These are phyloP conservation scores for Squalus acanthias DNA, from an alignment of 2,797 vertebrate species.

Conservation along the genomic window DNA sequence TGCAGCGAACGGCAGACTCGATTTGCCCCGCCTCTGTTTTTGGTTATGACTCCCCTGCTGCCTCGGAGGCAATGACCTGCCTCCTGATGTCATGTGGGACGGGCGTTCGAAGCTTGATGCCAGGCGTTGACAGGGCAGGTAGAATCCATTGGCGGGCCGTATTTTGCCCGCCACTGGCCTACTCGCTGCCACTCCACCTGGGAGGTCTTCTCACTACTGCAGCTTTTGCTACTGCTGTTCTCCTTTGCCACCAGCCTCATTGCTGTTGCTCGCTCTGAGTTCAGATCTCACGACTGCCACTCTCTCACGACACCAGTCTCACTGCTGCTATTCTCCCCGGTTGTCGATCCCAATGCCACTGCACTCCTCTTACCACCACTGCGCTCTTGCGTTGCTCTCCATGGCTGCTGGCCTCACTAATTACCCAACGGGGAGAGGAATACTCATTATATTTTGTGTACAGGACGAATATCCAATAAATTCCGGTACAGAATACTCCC, in stretches of 20 bases:
- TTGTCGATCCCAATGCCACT: not conserved
- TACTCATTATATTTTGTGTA: not conserved
- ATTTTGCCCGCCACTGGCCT: not conserved
- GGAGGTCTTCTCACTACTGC: not conserved
- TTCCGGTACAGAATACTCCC: not conserved
- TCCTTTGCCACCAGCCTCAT: not conserved
- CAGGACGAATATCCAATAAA: not conserved
- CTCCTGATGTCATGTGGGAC: too few species aligned
- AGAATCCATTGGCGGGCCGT: too few species aligned
- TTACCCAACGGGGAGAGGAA: not conserved
- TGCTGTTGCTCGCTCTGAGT: not conserved
- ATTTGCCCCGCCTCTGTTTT: too few species aligned
- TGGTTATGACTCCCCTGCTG: too few species aligned
- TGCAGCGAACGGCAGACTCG: too few species aligned
- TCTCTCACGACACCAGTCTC: not conserved
- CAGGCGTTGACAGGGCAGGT: too few species aligned
- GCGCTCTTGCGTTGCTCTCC: not conserved
- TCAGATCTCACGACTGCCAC: not conserved
- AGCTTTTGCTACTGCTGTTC: not conserved
- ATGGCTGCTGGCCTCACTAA: not conserved
- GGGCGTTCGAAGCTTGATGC: too few species aligned
- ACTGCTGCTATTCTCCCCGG: not conserved
- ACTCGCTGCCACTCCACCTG: not conserved
- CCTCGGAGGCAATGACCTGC: too few species aligned
- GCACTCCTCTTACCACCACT: not conserved